Conservation (phyloP, 92 coral and sea anemone species). For the Chrysogorgia sp. region DNA sequence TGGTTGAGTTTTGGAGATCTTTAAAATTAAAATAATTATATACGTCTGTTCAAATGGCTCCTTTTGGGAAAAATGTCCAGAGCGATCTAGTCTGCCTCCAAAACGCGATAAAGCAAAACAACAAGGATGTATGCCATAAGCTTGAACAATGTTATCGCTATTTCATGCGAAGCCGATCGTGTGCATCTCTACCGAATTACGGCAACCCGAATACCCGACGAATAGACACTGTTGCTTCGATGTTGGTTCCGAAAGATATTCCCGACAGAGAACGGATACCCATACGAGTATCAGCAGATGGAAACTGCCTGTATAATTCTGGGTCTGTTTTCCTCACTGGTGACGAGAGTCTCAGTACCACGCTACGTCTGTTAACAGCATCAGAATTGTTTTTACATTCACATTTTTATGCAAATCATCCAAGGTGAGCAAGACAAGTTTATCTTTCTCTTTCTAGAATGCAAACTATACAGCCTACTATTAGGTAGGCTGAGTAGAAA, state of each 20-base stretch:
- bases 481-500: too few species aligned
- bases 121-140: neutral
- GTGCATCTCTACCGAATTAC: neutral
- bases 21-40: too few species aligned
- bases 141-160: conserved; percentile 17
- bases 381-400: conserved; percentile 56
- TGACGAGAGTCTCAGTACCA: conserved; percentile 51
- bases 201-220: neutral
- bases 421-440: conserved; percentile 5
- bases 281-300: conserved; percentile 21
- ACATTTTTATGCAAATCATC: conserved; percentile 55
- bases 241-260: conserved; percentile 18
- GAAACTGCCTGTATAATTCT: conserved; percentile 54
- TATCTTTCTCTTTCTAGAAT: too few species aligned
- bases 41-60: neutral
- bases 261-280: conserved; percentile 14
- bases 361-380: conserved; percentile 48
- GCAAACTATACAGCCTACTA: too few species aligned
- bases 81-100: conserved; percentile 7
- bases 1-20: too few species aligned
- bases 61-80: neutral
- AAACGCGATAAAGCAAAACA: conserved; percentile 16
- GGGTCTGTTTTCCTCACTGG: conserved; percentile 57
- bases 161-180: neutral
- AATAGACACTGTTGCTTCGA: neutral